Conservation (phyloP, 2,888 invertebrate genomes). For the Clepsis dumicolana region DNA sequence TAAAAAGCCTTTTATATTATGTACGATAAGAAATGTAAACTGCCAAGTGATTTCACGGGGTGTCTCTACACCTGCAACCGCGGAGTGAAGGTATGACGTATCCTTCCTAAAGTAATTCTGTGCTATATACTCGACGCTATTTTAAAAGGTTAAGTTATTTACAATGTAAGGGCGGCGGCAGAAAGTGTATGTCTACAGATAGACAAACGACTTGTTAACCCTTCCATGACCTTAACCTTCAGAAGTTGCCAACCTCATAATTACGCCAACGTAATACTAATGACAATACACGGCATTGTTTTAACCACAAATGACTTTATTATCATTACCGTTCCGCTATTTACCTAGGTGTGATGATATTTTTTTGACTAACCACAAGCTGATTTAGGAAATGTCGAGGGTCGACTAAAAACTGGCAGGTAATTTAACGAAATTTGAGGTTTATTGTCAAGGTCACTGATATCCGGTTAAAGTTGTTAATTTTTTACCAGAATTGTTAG, state of each 20-base stretch:
- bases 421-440: conserved; percentile 36
- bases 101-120: too few relatives aligned
- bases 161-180: too few relatives aligned
- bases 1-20: too few relatives aligned
- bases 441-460: conserved; percentile 27
- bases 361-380: conserved; percentile 46
- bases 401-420: conserved; percentile 34
- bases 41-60: too few relatives aligned
- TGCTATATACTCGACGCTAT: too few relatives aligned
- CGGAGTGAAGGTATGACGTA: too few relatives aligned
- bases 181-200: too few relatives aligned
- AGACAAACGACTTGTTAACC: too few relatives aligned
- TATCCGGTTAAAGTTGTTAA: conserved; percentile 19
- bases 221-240: conserved; percentile 15
- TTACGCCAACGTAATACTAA: conserved; percentile 27
- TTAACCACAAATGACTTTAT: conserved; percentile 47
- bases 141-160: too few relatives aligned
- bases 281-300: conserved; percentile 38
- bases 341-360: conserved; percentile 46
- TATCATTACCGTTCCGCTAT: conserved; percentile 48
- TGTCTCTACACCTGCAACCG: too few relatives aligned
- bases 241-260: conserved; percentile 24
- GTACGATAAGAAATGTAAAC: too few relatives aligned
- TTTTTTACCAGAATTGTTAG: not conserved
- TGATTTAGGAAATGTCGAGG: conserved; percentile 42